phyloP scores from a whole-genome alignment of 2,113 vertebrate species.

The Chrysochloris asiatica region DNA sequence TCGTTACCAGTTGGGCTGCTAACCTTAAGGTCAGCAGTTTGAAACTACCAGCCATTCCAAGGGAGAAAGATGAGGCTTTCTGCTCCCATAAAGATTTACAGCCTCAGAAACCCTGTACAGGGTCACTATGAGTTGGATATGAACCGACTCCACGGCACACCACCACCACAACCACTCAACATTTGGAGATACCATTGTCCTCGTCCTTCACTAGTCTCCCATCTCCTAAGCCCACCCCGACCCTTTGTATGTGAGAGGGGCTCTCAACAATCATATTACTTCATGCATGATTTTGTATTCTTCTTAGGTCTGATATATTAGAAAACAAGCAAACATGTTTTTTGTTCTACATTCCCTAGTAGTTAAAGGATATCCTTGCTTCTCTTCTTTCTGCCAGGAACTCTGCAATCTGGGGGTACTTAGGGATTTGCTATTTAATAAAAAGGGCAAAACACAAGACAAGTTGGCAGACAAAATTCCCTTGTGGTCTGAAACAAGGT shows the following conservation, averaged over 20 bases:
- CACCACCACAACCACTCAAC: too few species aligned
- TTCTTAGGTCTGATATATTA: not conserved
- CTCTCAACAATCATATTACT: too few species aligned
- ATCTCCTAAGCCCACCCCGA: not conserved
- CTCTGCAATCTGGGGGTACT: constrained; percentile 9
- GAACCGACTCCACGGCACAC: too few species aligned
- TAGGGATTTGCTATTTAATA: constrained; percentile 63
- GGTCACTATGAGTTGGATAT: too few species aligned
- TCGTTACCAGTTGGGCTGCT: too few species aligned
- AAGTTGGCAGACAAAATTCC: constrained; percentile 65
- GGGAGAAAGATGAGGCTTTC: too few species aligned
- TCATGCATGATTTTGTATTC: too few species aligned
- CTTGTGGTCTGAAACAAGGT: constrained; percentile 65
- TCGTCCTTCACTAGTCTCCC: not conserved
- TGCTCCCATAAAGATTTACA: too few species aligned
- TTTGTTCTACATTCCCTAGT: not conserved
- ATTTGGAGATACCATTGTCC: not conserved
- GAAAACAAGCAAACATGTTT: not conserved
- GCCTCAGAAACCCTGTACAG: too few species aligned
- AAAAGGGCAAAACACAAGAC: constrained; percentile 65
- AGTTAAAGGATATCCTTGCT: constrained; percentile 44
- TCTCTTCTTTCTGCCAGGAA: constrained; percentile 48
- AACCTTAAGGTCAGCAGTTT: too few species aligned
- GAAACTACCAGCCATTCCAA: too few species aligned
- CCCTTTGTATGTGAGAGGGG: accelerated